Base-by-base conservation (phyloP, 2,888 invertebrate genomes). In the Ophion ellenae region DNA sequence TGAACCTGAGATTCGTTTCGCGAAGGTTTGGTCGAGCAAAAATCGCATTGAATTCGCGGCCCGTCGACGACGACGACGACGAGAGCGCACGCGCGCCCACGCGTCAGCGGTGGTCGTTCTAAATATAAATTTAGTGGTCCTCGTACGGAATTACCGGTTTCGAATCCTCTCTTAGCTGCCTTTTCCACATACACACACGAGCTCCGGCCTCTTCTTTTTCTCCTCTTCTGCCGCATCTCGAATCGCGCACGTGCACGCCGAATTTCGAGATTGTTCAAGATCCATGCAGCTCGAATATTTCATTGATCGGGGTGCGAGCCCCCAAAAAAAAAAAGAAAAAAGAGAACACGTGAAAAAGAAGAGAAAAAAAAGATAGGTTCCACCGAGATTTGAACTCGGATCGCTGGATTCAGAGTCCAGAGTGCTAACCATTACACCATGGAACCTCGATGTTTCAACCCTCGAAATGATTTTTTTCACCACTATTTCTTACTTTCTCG, bases 381-480 rank as follows among this genome's bases (percentile, higher is more conserved):
- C 96, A 96, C 96, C 96, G 96, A 96, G 96, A 96, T 96, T 96
- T 96, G 96, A 96, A 96, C 96, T 96, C 96, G 96, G 96, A 96
- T 96, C 96, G 96, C 96, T 96, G 96, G 96, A 96, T 96, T 96
- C 96, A 96, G 95, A 96, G 96, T 96, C 96, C 96, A 96, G 96
- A 96, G 96, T 96, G 96, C 96, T 96, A 96, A 96, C 96, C 96
- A 95, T 96, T 96, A 96, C 96, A 96, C 96, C 96, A 96, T 96
- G 96, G 96, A 81, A 87, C 86, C 87, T 63, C 61, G 63, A 81
- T 69, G 32, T 59, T 5, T n/a, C 5, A 17, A 2, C 11, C 3
- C 0, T 28, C 10, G 7, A 47, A n/a, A 63, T n/a, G 0, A 47
- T 36, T 6, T 63, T 20, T 20, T 40, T 6, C 14, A 40, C 1